Evolutionary conservation across 2,888 invertebrate species (phyloP).

Genomic region (Aphrophora alni): DNA sequence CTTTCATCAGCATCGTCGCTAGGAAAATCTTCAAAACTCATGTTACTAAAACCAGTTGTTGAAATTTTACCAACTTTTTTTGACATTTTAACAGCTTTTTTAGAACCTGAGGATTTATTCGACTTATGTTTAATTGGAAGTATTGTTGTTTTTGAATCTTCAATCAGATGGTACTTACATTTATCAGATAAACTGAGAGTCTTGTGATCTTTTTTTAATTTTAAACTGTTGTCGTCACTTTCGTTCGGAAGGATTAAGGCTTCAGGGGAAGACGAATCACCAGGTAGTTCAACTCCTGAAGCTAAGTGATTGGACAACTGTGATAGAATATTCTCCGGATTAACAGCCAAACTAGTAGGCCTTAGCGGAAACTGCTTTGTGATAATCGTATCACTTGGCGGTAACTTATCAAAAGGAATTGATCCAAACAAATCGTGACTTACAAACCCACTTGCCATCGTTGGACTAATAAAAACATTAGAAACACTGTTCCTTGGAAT

Average conservation of each 20-base stretch:
- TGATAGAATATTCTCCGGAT: slow-evolving; percentile 5
- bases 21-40: slow-evolving; percentile 78
- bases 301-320: slow-evolving; percentile 19
- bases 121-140: slow-evolving; percentile 26
- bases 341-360: slow-evolving; percentile 32
- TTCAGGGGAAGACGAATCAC: slow-evolving; percentile 31
- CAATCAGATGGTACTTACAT: slow-evolving; percentile 57
- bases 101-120: slow-evolving; percentile 47
- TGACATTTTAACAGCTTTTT: slow-evolving; percentile 60
- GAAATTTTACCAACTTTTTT: slow-evolving; percentile 61
- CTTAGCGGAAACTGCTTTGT: slow-evolving; percentile 23
- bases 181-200: slow-evolving; percentile 38
- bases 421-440: slow-evolving; percentile 48
- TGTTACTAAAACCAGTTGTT: slow-evolving; percentile 70
- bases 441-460: slow-evolving; percentile 22
- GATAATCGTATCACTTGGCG: slow-evolving; percentile 4
- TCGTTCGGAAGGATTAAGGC: slow-evolving; percentile 32
- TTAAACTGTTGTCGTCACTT: slow-evolving; percentile 12
- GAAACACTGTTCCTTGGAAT: not conserved
- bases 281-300: not conserved
- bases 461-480: slow-evolving; percentile 28
- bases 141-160: slow-evolving; percentile 53
- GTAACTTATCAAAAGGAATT: slow-evolving; percentile 45
- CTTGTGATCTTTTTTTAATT: slow-evolving; percentile 36
- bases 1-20: slow-evolving; percentile 63